Percentiles rank a stretch among this genome's conserved stretches.
These are phyloP conservation scores for Fulica atra DNA, from an alignment of 2,113 vertebrate genomes.

Conservation along the genomic window DNA sequence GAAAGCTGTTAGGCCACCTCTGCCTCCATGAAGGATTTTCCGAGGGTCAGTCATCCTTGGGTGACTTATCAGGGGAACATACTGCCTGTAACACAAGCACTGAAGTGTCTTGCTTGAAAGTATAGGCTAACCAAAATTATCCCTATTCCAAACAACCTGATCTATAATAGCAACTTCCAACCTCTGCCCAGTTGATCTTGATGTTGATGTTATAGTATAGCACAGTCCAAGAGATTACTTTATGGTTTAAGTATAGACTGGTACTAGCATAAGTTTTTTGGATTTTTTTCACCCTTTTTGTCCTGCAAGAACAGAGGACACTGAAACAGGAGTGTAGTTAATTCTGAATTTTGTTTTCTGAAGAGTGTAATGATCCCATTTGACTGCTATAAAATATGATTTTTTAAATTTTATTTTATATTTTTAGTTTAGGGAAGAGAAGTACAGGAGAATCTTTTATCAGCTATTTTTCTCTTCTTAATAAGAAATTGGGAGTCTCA, in stretches of 20 bases:
- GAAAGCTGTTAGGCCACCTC: background rate
- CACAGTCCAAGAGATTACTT: background rate
- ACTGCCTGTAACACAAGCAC: background rate
- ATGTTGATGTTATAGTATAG: background rate
- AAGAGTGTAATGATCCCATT: background rate
- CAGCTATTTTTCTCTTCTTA: background rate
- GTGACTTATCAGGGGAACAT: background rate
- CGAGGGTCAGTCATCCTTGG: background rate
- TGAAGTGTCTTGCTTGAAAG: background rate
- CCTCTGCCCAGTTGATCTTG: background rate
- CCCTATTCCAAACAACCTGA: background rate
- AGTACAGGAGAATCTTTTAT: background rate
- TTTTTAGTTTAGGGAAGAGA: background rate
- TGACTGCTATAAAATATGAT: background rate
- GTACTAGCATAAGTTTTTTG: background rate
- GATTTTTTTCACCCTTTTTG: background rate
- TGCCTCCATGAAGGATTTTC: background rate
- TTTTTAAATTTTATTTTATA: background rate
- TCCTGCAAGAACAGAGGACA: background rate
- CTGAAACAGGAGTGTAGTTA: background rate
- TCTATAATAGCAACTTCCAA: background rate
- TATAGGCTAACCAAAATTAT: background rate
- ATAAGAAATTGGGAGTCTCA: background rate
- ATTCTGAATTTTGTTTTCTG: background rate
- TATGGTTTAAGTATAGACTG: background rate